Evolutionary conservation across 2,113 vertebrate species (phyloP).

Genomic region (Dipodomys spectabilis): DNA sequence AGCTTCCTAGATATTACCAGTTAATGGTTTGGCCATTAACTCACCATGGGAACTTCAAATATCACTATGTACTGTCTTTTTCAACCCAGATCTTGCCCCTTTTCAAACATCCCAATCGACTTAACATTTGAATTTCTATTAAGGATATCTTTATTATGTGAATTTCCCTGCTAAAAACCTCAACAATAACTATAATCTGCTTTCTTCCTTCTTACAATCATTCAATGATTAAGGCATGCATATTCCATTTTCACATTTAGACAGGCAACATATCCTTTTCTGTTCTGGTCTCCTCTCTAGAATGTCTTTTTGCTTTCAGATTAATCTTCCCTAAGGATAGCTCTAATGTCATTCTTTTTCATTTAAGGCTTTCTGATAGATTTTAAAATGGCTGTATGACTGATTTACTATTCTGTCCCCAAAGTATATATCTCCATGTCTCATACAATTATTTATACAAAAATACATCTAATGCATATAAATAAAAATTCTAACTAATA

Average conservation of each 20-base stretch:
- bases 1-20: neutral
- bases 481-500: constrained; percentile 27
- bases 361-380: constrained; percentile 23
- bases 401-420: neutral
- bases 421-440: neutral
- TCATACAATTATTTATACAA: neutral
- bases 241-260: neutral
- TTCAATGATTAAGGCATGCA: neutral
- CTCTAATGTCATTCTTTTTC: constrained; percentile 10
- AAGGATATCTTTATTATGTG: neutral
- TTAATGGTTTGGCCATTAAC: too few relatives aligned
- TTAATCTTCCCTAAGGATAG: constrained; percentile 43
- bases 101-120: neutral
- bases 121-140: constrained; percentile 40
- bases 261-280: neutral
- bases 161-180: constrained; percentile 7
- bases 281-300: neutral
- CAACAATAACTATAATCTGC: constrained; percentile 17
- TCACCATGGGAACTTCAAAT: neutral
- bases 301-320: neutral
- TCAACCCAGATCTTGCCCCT: neutral
- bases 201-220: neutral
- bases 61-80: neutral
- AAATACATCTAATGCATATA: constrained; percentile 17
- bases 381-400: neutral